These are phyloP conservation scores for Vombatus ursinus DNA, from an alignment of 2,113 vertebrate genomes.

Conservation along the genomic window DNA sequence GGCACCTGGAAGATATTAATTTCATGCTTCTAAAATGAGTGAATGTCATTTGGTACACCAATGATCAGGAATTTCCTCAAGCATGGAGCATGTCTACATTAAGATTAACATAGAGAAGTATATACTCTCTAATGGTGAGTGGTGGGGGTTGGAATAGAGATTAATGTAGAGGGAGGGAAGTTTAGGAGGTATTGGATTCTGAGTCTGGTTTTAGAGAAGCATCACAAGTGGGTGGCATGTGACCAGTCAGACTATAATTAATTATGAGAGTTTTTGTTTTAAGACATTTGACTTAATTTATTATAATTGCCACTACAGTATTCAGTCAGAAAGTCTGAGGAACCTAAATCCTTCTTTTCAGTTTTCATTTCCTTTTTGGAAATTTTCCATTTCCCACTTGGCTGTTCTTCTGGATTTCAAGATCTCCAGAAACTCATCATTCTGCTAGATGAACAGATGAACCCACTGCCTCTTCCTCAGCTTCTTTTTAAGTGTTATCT, in stretches of 20 bases:
- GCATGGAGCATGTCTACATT: neutral
- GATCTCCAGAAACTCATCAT: neutral
- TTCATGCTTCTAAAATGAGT: slow-evolving; percentile 13
- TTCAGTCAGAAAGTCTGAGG: slow-evolving; percentile 41
- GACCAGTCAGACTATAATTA: slow-evolving; percentile 49
- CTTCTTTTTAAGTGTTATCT: neutral
- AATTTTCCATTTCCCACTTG: neutral
- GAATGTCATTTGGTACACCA: neutral
- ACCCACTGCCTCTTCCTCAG: neutral
- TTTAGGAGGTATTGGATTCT: neutral
- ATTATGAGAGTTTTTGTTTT: slow-evolving; percentile 50
- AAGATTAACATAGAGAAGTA: neutral
- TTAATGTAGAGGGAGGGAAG: neutral
- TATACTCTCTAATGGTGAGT: neutral
- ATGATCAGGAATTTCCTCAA: neutral
- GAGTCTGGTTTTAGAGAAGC: neutral
- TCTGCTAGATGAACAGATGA: neutral
- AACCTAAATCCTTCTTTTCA: neutral
- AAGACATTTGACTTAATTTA: slow-evolving; percentile 50
- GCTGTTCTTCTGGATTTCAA: neutral
- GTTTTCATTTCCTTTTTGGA: neutral
- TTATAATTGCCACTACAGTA: slow-evolving; percentile 26
- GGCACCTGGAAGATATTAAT: neutral
- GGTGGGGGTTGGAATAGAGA: neutral
- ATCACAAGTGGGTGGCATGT: neutral